These are phyloP conservation scores for Acropora tenuis DNA, from an alignment of 64 coral and sea anemone genomes.

Conservation along the genomic window DNA sequence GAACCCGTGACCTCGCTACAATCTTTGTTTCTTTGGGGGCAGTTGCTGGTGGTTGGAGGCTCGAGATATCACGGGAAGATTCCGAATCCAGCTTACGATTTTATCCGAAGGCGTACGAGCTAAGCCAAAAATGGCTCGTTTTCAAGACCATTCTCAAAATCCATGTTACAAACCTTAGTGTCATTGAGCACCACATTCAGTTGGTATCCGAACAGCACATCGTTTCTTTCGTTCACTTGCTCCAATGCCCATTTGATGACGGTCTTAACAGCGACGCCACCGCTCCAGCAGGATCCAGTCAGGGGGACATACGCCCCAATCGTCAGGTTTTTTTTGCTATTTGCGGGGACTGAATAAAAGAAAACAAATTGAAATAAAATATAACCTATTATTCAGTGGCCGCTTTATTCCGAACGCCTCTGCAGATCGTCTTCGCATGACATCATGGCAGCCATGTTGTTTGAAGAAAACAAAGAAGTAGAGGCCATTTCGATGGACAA, in stretches of 20 bases:
- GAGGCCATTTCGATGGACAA: too few relatives aligned
- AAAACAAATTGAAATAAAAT: not conserved
- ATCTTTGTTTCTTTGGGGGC: too few relatives aligned
- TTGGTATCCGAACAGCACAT: constrained; percentile 59
- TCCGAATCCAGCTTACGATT: not conserved
- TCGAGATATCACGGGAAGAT: not conserved
- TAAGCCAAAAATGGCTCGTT: not conserved
- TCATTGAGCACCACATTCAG: constrained; percentile 63
- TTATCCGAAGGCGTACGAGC: not conserved
- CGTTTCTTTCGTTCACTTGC: constrained; percentile 66
- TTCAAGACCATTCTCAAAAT: not conserved
- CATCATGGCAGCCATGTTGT: too few relatives aligned
- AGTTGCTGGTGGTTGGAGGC: not conserved
- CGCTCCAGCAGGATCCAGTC: constrained; percentile 62
- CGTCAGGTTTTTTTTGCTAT: constrained; percentile 38
- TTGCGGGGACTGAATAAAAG: not conserved
- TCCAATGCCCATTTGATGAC: constrained; percentile 56
- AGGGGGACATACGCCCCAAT: constrained; percentile 73
- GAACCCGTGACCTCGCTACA: too few relatives aligned
- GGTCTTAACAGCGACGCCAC: constrained; percentile 46
- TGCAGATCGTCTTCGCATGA: too few relatives aligned
- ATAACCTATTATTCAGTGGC: not conserved
- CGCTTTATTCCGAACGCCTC: not conserved
- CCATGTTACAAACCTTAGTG: constrained; percentile 56
- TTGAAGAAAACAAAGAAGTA: too few relatives aligned